A percentile compares a stretch with the other conserved stretches of the same genome.
These are phyloP conservation scores for Chaetodon trifasciatus DNA, from an alignment of 2,797 vertebrate genomes.

Conservation along the genomic window DNA sequence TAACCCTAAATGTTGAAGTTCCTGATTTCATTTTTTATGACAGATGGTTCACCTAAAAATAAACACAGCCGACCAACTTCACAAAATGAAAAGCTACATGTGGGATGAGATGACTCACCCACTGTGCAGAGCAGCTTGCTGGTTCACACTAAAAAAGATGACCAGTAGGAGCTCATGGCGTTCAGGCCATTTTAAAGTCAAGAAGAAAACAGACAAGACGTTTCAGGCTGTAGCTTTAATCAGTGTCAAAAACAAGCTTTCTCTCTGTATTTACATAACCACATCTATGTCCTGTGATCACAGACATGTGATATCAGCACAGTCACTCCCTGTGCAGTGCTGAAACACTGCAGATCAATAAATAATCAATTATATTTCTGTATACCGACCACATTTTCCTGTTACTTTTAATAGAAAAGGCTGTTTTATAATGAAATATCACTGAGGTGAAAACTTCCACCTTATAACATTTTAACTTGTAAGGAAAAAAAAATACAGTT, in stretches of 20 bases:
- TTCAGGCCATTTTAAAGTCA: slow-evolving; percentile 17
- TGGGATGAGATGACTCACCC: slow-evolving; percentile 77
- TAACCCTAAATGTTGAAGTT: slow-evolving; percentile 33
- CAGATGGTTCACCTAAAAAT: slow-evolving; percentile 77
- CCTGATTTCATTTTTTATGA: slow-evolving; percentile 40
- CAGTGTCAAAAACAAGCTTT: slow-evolving; percentile 1
- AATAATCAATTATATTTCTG: neutral
- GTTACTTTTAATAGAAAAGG: neutral
- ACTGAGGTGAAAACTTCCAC: neutral
- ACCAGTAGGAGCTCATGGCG: slow-evolving; percentile 24
- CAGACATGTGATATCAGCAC: slow-evolving; percentile 10
- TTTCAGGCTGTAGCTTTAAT: slow-evolving; percentile 17
- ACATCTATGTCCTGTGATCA: slow-evolving; percentile 16
- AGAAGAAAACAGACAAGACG: neutral
- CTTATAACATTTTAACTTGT: neutral
- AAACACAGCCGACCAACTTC: slow-evolving; percentile 60
- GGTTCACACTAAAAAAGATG: slow-evolving; percentile 43
- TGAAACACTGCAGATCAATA: neutral
- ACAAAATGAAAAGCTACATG: slow-evolving; percentile 69
- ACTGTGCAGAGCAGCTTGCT: slow-evolving; percentile 52
- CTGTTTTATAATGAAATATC: neutral
- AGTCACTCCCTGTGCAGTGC: neutral
- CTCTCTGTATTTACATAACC: slow-evolving; percentile 2
- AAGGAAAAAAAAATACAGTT: no score
- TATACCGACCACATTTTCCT: neutral